Conservation (phyloP, 2,113 vertebrate genomes). For the Pachyramphus minor region DNA sequence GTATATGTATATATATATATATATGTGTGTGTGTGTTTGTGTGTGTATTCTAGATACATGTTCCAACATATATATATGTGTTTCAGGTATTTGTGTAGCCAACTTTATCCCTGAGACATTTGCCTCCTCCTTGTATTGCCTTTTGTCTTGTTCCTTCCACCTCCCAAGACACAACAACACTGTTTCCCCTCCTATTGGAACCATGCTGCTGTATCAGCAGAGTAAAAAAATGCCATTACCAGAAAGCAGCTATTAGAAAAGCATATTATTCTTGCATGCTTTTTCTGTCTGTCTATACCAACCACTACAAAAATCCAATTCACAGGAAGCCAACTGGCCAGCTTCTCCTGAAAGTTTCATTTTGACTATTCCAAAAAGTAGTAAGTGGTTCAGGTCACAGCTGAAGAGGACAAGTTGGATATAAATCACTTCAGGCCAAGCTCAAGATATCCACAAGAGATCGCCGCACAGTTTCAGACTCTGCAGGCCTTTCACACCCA, state of each 20-base stretch:
- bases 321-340: not conserved
- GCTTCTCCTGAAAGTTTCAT: not conserved
- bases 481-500: not conserved
- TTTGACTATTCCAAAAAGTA: not conserved
- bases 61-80: not conserved
- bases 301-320: not conserved
- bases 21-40: not conserved
- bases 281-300: not conserved
- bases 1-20: not conserved
- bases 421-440: slow-evolving; percentile 8
- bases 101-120: not conserved
- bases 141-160: not conserved
- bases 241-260: not conserved
- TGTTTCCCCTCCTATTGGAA: not conserved
- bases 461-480: slow-evolving; percentile 28
- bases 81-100: not conserved
- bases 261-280: not conserved
- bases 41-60: not conserved
- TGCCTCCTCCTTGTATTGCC: not conserved
- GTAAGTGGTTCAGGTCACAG: not conserved
- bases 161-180: not conserved
- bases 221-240: not conserved
- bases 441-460: not conserved
- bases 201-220: not conserved
- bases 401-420: not conserved